Conservation (phyloP, 2,888 invertebrate species). For the Erebia epiphron region DNA sequence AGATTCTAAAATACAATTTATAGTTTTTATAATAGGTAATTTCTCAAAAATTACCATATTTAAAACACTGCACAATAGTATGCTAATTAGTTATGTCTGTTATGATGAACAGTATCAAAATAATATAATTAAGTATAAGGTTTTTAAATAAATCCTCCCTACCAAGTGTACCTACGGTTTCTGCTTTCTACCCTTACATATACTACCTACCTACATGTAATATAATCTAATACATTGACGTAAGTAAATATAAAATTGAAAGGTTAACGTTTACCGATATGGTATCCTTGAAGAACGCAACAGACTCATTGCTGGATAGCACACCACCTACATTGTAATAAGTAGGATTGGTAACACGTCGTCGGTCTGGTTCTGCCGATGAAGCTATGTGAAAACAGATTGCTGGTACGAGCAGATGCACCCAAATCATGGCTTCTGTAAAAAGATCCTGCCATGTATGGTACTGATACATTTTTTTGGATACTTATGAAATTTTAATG, state of each 20-base stretch:
- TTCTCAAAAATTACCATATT: too few species aligned
- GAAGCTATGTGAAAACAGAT: conserved; percentile 41
- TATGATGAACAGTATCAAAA: too few species aligned
- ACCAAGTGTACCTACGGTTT: too few species aligned
- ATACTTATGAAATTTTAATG: neutral
- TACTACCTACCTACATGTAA: too few species aligned
- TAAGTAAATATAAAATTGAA: neutral
- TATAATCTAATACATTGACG: too few species aligned
- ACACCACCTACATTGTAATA: conserved; percentile 97
- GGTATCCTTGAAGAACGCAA: conserved; percentile 90
- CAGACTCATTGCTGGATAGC: conserved; percentile 91
- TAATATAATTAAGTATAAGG: too few species aligned
- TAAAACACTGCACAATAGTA: too few species aligned
- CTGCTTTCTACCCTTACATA: too few species aligned
- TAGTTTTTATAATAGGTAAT: neutral
- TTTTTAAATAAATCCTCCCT: too few species aligned
- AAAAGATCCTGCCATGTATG: neutral
- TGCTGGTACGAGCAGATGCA: conserved; percentile 45
- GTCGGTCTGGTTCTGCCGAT: conserved; percentile 62
- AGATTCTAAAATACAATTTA: conserved; percentile 85
- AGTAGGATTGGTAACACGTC: conserved; percentile 83
- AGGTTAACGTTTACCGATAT: conserved; percentile 86
- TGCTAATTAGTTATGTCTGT: too few species aligned
- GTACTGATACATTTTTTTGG: too few species aligned
- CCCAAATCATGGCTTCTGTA: conserved; percentile 49